Evolutionary conservation across 2,113 vertebrate genomes (phyloP), one percentile per base, ranked within the genome.

Genomic region (Siniperca knerii): DNA sequence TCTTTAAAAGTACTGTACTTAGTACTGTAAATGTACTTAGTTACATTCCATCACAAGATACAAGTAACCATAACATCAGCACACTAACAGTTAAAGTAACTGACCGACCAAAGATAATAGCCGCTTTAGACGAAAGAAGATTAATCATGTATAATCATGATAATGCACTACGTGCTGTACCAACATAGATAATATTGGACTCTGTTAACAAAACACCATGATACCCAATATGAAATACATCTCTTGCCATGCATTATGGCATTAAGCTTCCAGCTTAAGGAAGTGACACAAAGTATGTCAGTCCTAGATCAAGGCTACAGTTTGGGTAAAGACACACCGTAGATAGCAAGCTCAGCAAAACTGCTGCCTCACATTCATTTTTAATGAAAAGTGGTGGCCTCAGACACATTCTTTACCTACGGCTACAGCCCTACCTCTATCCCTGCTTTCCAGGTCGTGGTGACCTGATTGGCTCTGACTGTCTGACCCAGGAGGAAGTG

Each of bases 381-480:
- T 57, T n/a, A 11, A n/a, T 57, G 10, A 57, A 57, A 9, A 4
- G 1, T 21, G 52, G 52, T 54, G 52, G 52, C 18, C 20, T 54
- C 52, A 54, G 52, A 8, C 2, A 7, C 18, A 21, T 20, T 52
- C 6, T 52, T 21, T 64, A 11, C 35, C 18, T 3, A 4, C 35
- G 23, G 18, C 18, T 48, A 68, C 66, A 69, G 44, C 44, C 13
- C n/a, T 20, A 9, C 9, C 23, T 77, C 20, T 84, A 9, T 65
- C 46, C 57, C 23, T 42, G 0, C n/a, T 75, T 81, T 82, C 60
- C 86, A 97, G 96, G 96, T 33, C 94, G 96, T 5, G 96, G 96
- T 0, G 96, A 97, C 82, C 90, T 97, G 89, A 97, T 97, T 37
- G 96, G 96, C 85, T 96, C 95, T 0, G 95, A 97, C 92, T 96